Evolutionary conservation across 2,113 vertebrate species (phyloP).

Genomic region (Chunga burmeisteri): DNA sequence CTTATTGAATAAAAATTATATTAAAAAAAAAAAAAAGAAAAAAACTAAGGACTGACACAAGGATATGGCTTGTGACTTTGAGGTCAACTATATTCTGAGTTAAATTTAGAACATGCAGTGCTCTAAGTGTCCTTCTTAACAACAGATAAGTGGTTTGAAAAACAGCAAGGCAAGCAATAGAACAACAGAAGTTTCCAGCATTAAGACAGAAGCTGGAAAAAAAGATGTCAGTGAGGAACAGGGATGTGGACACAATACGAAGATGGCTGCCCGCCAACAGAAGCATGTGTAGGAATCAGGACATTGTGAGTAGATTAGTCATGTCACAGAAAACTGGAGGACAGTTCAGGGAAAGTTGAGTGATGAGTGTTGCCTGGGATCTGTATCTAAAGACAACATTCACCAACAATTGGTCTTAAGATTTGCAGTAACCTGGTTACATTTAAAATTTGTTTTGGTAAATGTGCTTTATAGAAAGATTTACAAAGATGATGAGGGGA

Average conservation of each 20-base stretch:
- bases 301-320: neutral
- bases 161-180: neutral
- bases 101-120: neutral
- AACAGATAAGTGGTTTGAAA: neutral
- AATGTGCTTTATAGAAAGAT: neutral
- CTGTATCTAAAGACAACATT: neutral
- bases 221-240: neutral
- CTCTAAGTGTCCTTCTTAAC: neutral
- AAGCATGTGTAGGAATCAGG: neutral
- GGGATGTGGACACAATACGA: neutral
- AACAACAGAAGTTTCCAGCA: neutral
- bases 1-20: neutral
- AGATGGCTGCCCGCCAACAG: neutral
- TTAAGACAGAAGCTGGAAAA: neutral
- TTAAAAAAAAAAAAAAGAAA: neutral
- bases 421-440: neutral
- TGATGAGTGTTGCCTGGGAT: neutral
- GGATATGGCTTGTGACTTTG: neutral
- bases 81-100: neutral
- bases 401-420: neutral
- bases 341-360: neutral
- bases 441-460: neutral
- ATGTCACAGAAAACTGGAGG: neutral
- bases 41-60: neutral
- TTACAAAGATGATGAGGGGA: neutral